A percentile compares a stretch with the other conserved stretches of the same genome.
Evolutionary conservation across 2,888 invertebrate genomes (phyloP).

Genomic region (Harpagoxenus sublaevis): DNA sequence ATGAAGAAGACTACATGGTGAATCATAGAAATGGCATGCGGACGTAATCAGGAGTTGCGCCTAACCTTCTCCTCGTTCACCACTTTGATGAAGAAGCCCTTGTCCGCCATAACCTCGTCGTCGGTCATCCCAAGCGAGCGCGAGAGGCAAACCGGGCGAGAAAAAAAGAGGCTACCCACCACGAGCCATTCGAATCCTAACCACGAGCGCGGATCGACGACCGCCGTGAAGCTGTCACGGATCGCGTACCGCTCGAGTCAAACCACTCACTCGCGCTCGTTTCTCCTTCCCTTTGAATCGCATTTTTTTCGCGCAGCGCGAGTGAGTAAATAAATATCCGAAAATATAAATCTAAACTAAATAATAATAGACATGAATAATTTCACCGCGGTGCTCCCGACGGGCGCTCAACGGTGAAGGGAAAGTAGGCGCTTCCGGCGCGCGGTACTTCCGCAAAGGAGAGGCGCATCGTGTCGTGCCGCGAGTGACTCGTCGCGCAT

Average conservation of each 20-base stretch:
- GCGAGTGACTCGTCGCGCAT: background rate
- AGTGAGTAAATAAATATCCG: background rate
- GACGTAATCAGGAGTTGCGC: background rate
- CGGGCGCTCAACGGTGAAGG: background rate
- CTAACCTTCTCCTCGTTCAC: conserved; percentile 80
- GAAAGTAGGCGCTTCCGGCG: conserved; percentile 24
- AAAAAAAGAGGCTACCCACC: background rate
- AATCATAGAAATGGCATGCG: background rate
- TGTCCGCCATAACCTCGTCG: conserved; percentile 71
- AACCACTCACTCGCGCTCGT: background rate
- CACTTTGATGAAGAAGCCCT: conserved; percentile 77
- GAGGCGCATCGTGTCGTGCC: background rate
- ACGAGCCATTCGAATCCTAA: conserved; percentile 61
- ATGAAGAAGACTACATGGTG: background rate
- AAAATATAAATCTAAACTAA: no score
- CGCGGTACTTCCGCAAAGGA: conserved; percentile 74
- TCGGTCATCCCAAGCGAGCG: background rate
- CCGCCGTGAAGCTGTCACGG: conserved; percentile 36
- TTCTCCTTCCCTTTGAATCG: background rate
- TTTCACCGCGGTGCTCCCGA: background rate
- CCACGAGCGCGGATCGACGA: conserved; percentile 59
- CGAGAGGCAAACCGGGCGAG: background rate
- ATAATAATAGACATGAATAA: background rate
- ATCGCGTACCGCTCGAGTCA: conserved; percentile 59
- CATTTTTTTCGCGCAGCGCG: background rate